Conservation (phyloP, 2,113 vertebrate species). For the Oryzias melastigma region DNA sequence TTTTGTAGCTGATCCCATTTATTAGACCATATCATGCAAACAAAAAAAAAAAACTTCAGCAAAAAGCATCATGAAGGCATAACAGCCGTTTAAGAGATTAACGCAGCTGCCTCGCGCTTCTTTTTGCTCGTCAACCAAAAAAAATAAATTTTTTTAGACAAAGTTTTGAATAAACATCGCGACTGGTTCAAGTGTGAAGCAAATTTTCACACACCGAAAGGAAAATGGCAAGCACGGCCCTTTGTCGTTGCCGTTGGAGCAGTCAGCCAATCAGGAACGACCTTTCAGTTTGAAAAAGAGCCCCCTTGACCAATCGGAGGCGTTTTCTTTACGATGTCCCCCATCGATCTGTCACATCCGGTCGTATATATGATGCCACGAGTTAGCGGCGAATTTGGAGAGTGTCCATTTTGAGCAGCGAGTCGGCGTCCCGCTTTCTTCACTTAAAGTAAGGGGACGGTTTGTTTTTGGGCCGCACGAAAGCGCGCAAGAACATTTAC, state of each 20-base stretch:
- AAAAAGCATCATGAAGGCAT: too few species aligned
- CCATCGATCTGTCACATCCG: slow-evolving; percentile 52
- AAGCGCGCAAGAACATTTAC: too few species aligned
- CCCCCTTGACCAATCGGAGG: slow-evolving; percentile 23
- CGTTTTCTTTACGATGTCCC: not conserved
- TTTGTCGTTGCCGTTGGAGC: slow-evolving; percentile 1
- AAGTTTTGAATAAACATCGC: not conserved
- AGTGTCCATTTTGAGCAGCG: slow-evolving; percentile 72
- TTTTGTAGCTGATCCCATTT: too few species aligned
- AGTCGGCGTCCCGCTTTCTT: slow-evolving; percentile 50
- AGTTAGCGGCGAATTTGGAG: slow-evolving; percentile 76
- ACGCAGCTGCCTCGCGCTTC: too few species aligned
- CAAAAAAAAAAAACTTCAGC: too few species aligned
- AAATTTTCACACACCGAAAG: not conserved
- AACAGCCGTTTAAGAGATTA: too few species aligned
- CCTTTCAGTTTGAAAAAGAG: fast-evolving
- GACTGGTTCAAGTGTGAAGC: too few species aligned
- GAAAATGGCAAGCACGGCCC: slow-evolving; percentile 9
- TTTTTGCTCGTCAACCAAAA: too few species aligned
- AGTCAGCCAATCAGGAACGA: slow-evolving; percentile 3
- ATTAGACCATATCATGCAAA: too few species aligned
- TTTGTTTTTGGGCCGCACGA: not conserved
- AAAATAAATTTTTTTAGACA: not conserved
- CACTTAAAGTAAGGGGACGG: slow-evolving; percentile 50
- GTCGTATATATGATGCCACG: slow-evolving; percentile 74